Evolutionary conservation across 1,140 invertebrate genomes (phyloP), one percentile per base, ranked within the genome.

Genomic region (Psilanteris sp.): DNA sequence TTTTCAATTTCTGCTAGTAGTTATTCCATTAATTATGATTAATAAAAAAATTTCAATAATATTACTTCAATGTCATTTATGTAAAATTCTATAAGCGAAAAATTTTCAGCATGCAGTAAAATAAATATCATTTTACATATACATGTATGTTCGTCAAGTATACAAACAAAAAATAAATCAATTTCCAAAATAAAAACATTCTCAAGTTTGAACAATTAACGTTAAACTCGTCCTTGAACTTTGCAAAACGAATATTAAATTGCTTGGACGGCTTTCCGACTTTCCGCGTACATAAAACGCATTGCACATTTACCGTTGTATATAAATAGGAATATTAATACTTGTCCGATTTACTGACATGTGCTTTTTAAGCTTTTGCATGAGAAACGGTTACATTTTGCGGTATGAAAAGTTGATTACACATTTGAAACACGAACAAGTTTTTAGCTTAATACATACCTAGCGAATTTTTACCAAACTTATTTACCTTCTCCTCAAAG

Each of bases 401-500:
- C 20, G 0, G 16, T 14, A n/a, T 54, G 48, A 54, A 54, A 54
- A 54, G 32, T 57, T 57, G 43, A 57, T 57, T 57, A 18, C 52
- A 43, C 10, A 41, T 57, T 57, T 13, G 26, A 32, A 20, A 9
- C 37, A n/a, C 22, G 37, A 57, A 16, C 36, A 10, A 43, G 52
- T 57, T 32, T 55, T n/a, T n/a, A n/a, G n/a, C n/a, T n/a, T n/a
- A n/a, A n/a, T 32, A 11, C 8, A 36, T 4, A 10, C 10, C 0
- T 8, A 3, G 11, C 5, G 8, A 9, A 27, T 29, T 54, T 54
- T 39, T 54, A 13, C 9, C 4, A 4, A 39, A 39, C 18, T 29
- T 48, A 39, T 39, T 54, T 54, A 15, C 22, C 0, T 54, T 39
- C 13, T 0, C 6, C 8, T 37, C 27, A 31, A 6, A 39, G 8